These are phyloP conservation scores for Brienomyrus brachyistius DNA, from an alignment of 2,113 vertebrate species.

Conservation along the genomic window DNA sequence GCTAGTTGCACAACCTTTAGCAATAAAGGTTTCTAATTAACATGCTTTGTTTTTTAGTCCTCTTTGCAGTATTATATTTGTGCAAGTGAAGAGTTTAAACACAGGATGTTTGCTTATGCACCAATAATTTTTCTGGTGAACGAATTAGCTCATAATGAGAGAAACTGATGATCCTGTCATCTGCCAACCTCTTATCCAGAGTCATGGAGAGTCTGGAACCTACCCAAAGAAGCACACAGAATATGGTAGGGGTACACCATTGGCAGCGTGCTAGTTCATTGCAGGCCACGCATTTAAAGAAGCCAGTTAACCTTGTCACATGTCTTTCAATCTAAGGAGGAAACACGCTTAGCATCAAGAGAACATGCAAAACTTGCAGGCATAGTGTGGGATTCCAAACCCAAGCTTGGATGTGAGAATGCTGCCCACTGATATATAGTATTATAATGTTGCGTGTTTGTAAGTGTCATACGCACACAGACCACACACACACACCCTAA, in stretches of 20 bases:
- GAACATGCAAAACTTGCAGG: neutral
- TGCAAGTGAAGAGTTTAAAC: neutral
- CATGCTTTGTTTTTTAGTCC: neutral
- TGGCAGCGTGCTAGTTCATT: neutral
- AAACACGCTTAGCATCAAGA: neutral
- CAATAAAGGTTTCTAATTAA: slow-evolving; percentile 3
- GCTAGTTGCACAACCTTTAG: slow-evolving; percentile 10
- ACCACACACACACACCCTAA: no score
- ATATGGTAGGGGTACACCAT: neutral
- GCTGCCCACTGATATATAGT: no score
- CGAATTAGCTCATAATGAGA: neutral
- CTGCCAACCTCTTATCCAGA: neutral
- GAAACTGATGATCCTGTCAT: neutral
- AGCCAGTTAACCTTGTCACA: neutral
- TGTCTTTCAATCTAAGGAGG: neutral
- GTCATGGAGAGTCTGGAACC: neutral
- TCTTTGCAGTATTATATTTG: neutral
- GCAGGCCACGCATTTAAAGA: neutral
- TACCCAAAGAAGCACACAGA: neutral
- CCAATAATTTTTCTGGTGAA: neutral
- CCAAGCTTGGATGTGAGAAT: no score
- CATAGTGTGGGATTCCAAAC: neutral
- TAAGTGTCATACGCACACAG: no score
- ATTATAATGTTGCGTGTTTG: no score
- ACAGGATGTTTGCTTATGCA: neutral